These are phyloP conservation scores for Drosophila subquinaria DNA, from an alignment of 2,888 invertebrate genomes.

Conservation along the genomic window DNA sequence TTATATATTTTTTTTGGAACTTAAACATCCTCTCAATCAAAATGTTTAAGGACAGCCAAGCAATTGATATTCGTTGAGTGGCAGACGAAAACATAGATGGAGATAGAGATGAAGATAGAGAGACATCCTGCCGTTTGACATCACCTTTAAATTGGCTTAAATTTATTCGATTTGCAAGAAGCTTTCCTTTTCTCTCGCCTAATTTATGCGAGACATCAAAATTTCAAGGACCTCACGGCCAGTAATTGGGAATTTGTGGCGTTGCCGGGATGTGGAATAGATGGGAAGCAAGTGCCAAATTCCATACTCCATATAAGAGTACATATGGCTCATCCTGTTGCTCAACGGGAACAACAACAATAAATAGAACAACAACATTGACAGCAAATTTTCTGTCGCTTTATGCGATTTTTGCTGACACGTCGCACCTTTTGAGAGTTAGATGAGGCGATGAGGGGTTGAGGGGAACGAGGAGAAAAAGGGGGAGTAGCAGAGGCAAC, in stretches of 20 bases:
- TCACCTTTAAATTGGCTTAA: conserved; percentile 69
- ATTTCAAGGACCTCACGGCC: conserved; percentile 57
- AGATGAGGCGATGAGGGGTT: not conserved
- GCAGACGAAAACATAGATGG: not conserved
- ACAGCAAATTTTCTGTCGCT: conserved; percentile 68
- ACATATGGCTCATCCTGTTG: conserved; percentile 46
- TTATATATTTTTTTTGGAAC: conserved; percentile 11
- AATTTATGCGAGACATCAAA: conserved; percentile 73
- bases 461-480: not conserved
- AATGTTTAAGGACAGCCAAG: conserved; percentile 40
- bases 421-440: conserved; percentile 66
- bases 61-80: conserved; percentile 52
- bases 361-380: conserved; percentile 53
- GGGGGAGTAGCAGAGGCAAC: conserved; percentile 32
- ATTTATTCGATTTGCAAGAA: conserved; percentile 72
- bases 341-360: conserved; percentile 27
- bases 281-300: conserved; percentile 41
- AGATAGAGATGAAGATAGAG: not conserved
- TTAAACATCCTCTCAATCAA: conserved; percentile 28
- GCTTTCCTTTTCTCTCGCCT: conserved; percentile 42
- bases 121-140: not conserved
- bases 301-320: conserved; percentile 18
- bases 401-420: conserved; percentile 76
- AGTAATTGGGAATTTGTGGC: conserved; percentile 15
- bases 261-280: not conserved